phyloP scores from a whole-genome alignment of 2,797 vertebrate genomes.

The Molossus alvarezi region DNA sequence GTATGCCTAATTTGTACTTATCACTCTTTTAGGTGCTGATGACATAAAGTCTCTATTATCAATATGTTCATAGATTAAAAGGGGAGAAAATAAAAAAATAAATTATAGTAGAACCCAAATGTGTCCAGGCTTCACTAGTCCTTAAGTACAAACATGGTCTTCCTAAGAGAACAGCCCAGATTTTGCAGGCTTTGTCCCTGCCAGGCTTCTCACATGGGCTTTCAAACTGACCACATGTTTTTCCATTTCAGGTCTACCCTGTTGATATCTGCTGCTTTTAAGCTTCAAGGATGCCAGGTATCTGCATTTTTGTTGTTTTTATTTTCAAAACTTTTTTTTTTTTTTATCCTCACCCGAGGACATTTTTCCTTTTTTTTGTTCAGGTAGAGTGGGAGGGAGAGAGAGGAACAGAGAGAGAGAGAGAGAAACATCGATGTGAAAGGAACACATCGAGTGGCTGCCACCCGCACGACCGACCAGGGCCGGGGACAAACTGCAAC shows the following conservation, averaged over 20 bases:
- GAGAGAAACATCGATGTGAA: too few species aligned
- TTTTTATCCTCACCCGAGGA: too few species aligned
- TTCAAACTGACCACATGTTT: not conserved
- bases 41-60: constrained; percentile 35
- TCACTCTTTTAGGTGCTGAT: not conserved
- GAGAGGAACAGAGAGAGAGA: too few species aligned
- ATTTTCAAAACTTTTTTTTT: constrained; percentile 8
- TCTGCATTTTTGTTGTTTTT: not conserved
- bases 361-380: too few species aligned
- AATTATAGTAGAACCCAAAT: not conserved
- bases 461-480: too few species aligned
- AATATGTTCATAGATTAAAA: constrained; percentile 34
- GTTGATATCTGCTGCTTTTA: not conserved
- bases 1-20: not conserved
- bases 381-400: too few species aligned
- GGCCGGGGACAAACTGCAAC: too few species aligned
- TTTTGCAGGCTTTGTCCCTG: not conserved
- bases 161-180: not conserved
- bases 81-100: constrained; percentile 26
- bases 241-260: not conserved
- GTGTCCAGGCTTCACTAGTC: not conserved
- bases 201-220: not conserved
- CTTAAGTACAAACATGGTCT: not conserved
- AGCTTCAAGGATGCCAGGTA: not conserved
- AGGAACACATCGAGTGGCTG: too few species aligned